Percentiles rank a stretch among this genome's conserved stretches.
These are phyloP conservation scores for Cryptoprocta ferox DNA, from an alignment of 2,797 vertebrate species.

Conservation along the genomic window DNA sequence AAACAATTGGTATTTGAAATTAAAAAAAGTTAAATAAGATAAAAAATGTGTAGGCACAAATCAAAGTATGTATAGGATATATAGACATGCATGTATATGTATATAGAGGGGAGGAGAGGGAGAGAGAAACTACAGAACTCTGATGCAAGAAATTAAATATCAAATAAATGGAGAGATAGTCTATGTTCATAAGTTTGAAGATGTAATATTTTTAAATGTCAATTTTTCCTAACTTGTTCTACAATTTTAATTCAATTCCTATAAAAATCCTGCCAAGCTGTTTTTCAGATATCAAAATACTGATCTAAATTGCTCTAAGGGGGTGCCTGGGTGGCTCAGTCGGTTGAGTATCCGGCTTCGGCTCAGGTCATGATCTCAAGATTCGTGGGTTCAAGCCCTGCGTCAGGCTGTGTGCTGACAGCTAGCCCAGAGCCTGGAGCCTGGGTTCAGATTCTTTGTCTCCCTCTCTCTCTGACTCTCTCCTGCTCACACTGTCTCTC, in stretches of 20 bases:
- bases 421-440: no score
- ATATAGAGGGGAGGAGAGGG: not conserved
- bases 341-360: no score
- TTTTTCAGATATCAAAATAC: not conserved
- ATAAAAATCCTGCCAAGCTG: not conserved
- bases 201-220: not conserved
- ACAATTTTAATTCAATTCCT: not conserved
- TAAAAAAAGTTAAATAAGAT: not conserved
- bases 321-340: no score
- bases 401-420: no score
- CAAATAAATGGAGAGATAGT: not conserved
- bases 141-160: not conserved
- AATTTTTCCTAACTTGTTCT: not conserved
- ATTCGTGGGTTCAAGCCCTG: no score
- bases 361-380: no score
- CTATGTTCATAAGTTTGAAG: not conserved
- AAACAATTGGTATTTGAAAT: not conserved
- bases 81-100: not conserved
- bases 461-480: no score
- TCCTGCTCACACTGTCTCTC: no score
- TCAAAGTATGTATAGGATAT: not conserved
- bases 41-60: not conserved
- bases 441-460: no score
- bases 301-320: not conserved
- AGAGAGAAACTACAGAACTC: not conserved